Percentiles rank a stretch among this genome's conserved stretches.
Evolutionary conservation across 2,797 vertebrate species (phyloP).

Genomic region (Sitta carolinensis): DNA sequence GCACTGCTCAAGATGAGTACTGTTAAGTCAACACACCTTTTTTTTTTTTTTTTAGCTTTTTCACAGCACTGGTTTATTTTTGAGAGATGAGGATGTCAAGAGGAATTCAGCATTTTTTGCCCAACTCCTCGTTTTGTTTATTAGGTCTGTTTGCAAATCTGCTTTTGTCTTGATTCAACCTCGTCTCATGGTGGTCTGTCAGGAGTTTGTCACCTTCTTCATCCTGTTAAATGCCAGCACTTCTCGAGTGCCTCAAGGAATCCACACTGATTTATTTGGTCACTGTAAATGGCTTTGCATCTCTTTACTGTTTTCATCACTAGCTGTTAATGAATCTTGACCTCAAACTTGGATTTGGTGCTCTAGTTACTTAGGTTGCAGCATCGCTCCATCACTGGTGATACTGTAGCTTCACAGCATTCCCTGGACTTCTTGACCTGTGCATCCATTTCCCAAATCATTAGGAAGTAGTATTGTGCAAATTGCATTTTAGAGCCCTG

Average conservation of each 20-base stretch:
- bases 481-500: neutral
- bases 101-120: neutral
- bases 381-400: neutral
- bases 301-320: neutral
- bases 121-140: neutral
- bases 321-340: neutral
- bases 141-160: neutral
- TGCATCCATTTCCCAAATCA: neutral
- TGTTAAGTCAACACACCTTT: neutral
- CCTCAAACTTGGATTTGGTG: neutral
- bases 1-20: neutral
- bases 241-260: neutral
- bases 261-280: neutral
- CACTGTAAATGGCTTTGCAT: neutral
- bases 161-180: neutral
- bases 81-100: neutral
- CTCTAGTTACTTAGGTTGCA: neutral
- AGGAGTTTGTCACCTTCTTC: neutral
- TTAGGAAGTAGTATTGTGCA: neutral
- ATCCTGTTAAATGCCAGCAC: neutral
- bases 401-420: accelerated
- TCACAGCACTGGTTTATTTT: neutral
- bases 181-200: neutral
- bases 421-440: neutral
- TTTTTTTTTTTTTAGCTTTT: neutral